These are phyloP conservation scores for Spinus olivaceus DNA, from an alignment of 2,797 vertebrate species.

Conservation along the genomic window DNA sequence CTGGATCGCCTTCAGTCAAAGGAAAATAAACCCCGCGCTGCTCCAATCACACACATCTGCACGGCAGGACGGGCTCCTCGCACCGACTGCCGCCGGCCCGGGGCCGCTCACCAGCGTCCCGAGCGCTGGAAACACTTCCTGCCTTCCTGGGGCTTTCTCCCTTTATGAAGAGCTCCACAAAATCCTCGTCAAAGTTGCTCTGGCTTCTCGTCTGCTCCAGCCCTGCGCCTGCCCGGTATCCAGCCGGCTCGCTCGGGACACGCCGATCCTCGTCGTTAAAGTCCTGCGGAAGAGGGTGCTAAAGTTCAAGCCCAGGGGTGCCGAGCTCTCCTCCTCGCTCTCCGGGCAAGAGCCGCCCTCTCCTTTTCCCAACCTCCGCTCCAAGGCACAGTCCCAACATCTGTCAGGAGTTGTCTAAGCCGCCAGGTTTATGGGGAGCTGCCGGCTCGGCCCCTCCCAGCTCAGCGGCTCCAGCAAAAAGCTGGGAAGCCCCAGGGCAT, in stretches of 20 bases:
- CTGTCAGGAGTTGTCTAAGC: constrained; percentile 57
- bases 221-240: background rate
- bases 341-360: background rate
- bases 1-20: constrained; percentile 17
- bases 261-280: background rate
- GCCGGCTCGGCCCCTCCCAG: constrained; percentile 67
- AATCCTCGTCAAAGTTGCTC: background rate
- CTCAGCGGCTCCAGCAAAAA: constrained; percentile 42
- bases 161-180: background rate
- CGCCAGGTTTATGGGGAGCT: constrained; percentile 69
- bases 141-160: background rate
- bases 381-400: constrained; percentile 67
- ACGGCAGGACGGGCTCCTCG: constrained; percentile 21
- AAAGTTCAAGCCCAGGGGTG: constrained; percentile 41
- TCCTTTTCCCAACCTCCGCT: background rate
- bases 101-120: background rate
- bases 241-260: background rate
- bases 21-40: background rate
- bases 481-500: constrained; percentile 2
- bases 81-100: background rate
- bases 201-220: background rate
- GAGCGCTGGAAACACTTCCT: background rate
- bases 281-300: constrained; percentile 48
- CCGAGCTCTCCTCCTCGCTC: background rate
- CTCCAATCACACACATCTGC: constrained; percentile 30